Evolutionary conservation across 1,140 invertebrate genomes (phyloP).

Genomic region (Centruroides sculpturatus): DNA sequence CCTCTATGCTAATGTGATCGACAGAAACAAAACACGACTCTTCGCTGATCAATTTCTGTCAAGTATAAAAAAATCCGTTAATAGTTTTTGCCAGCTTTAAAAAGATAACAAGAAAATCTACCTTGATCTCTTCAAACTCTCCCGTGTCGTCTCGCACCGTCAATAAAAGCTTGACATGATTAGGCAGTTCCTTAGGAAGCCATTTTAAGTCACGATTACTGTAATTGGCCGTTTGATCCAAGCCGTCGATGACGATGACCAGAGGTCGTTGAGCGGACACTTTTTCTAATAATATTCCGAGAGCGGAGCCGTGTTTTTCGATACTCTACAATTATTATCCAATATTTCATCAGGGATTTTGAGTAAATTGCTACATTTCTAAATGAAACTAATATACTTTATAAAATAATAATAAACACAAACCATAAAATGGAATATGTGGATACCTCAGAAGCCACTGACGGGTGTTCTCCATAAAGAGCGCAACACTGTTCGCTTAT

Average conservation of each 20-base stretch:
- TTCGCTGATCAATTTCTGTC: no score
- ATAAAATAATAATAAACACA: no score
- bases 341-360: no score
- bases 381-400: no score
- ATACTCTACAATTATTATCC: conserved; percentile 26
- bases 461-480: conserved; percentile 27
- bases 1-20: background rate
- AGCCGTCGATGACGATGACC: conserved; percentile 52
- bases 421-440: no score
- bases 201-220: conserved; percentile 36
- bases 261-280: conserved; percentile 39
- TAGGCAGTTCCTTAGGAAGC: conserved; percentile 49
- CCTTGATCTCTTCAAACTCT: conserved; percentile 31
- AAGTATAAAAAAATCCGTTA: no score
- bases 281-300: conserved; percentile 35
- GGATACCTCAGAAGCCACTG: conserved; percentile 17
- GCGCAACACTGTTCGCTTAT: conserved; percentile 50
- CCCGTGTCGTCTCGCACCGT: conserved; percentile 44
- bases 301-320: conserved; percentile 32
- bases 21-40: no score
- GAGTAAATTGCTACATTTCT: no score
- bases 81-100: no score
- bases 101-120: background rate
- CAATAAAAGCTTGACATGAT: conserved; percentile 52
- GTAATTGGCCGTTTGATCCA: conserved; percentile 43